Evolutionary conservation across 2,113 vertebrate genomes (phyloP).

Genomic region (Calonectris borealis): DNA sequence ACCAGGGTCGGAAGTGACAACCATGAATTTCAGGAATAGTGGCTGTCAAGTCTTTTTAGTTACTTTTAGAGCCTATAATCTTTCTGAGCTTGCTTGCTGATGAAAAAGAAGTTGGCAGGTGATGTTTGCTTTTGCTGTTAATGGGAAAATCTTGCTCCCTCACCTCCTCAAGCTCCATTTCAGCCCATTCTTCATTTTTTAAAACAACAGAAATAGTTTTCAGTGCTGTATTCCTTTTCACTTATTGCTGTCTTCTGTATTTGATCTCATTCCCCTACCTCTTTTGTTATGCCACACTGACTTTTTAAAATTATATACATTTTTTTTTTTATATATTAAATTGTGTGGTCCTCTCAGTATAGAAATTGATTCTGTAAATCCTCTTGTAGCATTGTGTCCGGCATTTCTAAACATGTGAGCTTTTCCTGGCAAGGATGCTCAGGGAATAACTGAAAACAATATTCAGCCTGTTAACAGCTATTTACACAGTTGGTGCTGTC

Average conservation of each 20-base stretch:
- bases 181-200: background rate
- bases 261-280: background rate
- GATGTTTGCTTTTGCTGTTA: constrained; percentile 12
- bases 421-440: background rate
- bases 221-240: background rate
- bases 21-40: background rate
- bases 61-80: background rate
- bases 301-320: background rate
- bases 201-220: background rate
- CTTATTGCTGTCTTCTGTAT: background rate
- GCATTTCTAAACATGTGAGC: background rate
- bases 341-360: background rate
- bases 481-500: background rate
- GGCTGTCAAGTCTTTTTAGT: background rate
- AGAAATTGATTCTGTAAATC: background rate
- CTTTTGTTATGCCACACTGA: background rate
- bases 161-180: background rate
- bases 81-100: background rate
- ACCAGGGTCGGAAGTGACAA: background rate
- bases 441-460: background rate
- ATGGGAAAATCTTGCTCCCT: background rate
- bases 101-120: background rate
- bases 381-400: background rate
- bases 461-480: background rate
- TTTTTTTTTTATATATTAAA: background rate